phyloP scores from a whole-genome alignment of 2,113 vertebrate genomes.

The Rhizomys pruinosus region DNA sequence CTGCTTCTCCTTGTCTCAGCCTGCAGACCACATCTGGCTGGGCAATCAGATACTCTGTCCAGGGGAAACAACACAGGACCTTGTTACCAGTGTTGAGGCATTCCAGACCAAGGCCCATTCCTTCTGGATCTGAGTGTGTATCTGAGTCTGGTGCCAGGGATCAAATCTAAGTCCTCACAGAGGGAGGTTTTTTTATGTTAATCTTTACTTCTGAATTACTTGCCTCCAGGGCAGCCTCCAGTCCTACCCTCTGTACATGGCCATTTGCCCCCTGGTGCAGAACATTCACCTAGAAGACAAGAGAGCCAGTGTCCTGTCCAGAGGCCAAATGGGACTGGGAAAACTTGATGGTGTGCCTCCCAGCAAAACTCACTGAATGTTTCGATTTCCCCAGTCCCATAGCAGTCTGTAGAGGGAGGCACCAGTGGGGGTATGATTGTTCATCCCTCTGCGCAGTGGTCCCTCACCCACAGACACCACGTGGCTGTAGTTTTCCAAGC shows the following conservation, averaged over 20 bases:
- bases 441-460: neutral
- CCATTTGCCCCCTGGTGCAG: neutral
- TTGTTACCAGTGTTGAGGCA: neutral
- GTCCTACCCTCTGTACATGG: neutral
- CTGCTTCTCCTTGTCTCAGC: neutral
- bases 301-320: neutral
- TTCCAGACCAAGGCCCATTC: neutral
- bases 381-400: neutral
- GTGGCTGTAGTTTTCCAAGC: too few relatives aligned
- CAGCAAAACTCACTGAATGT: neutral
- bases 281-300: neutral
- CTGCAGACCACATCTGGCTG: neutral
- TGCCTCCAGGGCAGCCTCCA: neutral
- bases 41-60: conserved; percentile 37
- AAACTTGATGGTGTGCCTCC: neutral
- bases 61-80: neutral
- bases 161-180: neutral
- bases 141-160: neutral
- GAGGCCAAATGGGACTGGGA: neutral
- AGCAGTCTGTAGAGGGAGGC: neutral
- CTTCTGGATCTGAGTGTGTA: neutral
- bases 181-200: neutral
- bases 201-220: neutral
- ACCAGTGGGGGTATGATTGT: neutral
- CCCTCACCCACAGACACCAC: conserved; percentile 50